phyloP scores from a whole-genome alignment of 2,113 vertebrate genomes.

The Myrmophylax atrothorax region DNA sequence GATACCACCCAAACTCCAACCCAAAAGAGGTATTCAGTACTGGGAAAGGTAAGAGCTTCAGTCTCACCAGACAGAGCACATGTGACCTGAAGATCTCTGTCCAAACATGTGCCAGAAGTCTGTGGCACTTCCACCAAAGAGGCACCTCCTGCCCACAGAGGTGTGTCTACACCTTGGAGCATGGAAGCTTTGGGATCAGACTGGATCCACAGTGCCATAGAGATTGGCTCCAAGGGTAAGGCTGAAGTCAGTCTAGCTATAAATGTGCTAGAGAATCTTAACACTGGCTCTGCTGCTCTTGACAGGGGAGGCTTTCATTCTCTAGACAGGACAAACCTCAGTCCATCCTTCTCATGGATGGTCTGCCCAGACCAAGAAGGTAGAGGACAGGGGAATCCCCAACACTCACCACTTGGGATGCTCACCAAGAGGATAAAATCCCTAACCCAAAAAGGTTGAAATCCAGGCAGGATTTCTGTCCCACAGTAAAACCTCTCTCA shows the following conservation, averaged over 20 bases:
- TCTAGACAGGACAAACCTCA: not conserved
- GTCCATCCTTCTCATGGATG: not conserved
- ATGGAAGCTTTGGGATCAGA: not conserved
- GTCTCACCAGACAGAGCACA: not conserved
- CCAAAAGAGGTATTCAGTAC: not conserved
- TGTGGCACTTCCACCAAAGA: accelerated
- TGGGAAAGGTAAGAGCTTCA: not conserved
- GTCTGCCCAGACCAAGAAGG: accelerated
- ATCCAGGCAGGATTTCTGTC: constrained; percentile 36
- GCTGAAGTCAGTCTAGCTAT: not conserved
- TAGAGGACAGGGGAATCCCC: not conserved
- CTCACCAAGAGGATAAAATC: constrained; percentile 36
- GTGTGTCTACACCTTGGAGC: not conserved
- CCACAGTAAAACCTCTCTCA: constrained; percentile 19
- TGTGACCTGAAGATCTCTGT: not conserved
- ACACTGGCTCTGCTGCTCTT: not conserved
- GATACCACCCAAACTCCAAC: not conserved
- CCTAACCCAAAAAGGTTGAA: constrained; percentile 51
- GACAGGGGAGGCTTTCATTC: not conserved
- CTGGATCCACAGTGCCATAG: not conserved
- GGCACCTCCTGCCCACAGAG: not conserved
- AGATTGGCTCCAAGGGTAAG: not conserved
- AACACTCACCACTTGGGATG: not conserved
- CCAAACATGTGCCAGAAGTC: not conserved
- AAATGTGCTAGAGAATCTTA: not conserved